Evolutionary conservation across 2,888 invertebrate genomes (phyloP), one percentile per base, ranked within the genome.

Genomic region (Pardosa pseudoannulata): DNA sequence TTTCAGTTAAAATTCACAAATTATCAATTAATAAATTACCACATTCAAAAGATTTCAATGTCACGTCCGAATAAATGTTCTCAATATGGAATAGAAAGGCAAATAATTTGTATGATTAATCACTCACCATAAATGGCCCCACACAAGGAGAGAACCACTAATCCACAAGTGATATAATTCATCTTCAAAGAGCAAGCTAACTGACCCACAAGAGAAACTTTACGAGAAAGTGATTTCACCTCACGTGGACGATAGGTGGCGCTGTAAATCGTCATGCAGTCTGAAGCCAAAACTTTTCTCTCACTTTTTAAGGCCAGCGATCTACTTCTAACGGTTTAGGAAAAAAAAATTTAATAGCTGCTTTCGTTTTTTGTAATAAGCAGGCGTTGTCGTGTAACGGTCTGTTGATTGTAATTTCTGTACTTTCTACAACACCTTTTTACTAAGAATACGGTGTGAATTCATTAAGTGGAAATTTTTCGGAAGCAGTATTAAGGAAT

Each of bases 111-210:
- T 2, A 46, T 2, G 11, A 56, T 56, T 3, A 56, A 56, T 56
- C 64, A 46, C 79, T 72, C 32, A 79, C 79, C 79, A 41, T 41
- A 32, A 3, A 41, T 65, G 6, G 72, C 64, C 31, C 41, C 29
- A 3, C n/a, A 28, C 5, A 56, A 65, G 16, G 32, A 32, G 67
- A 79, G 41, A 11, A 65, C 36, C 28, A 79, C 16, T 41, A 79
- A 39, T 46, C 79, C 79, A 65, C 72, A 71, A 27, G 72, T 65
- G 56, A 79, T 65, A 23, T 62, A 71, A 72, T 71, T 79, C 79
- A 79, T 79, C 39, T 64, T 79, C 16, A 65, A 64, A 28, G 32
- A 39, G 65, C 36, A 11, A 28, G 67, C 67, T 13, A 50, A 46
- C 32, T 46, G 76, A 46, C 64, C 64, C 41, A 68, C 76, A 67